Percentiles rank a stretch among this genome's conserved stretches.
These are phyloP conservation scores for Tiphia femorata DNA, from an alignment of 2,888 invertebrate species.

Conservation along the genomic window DNA sequence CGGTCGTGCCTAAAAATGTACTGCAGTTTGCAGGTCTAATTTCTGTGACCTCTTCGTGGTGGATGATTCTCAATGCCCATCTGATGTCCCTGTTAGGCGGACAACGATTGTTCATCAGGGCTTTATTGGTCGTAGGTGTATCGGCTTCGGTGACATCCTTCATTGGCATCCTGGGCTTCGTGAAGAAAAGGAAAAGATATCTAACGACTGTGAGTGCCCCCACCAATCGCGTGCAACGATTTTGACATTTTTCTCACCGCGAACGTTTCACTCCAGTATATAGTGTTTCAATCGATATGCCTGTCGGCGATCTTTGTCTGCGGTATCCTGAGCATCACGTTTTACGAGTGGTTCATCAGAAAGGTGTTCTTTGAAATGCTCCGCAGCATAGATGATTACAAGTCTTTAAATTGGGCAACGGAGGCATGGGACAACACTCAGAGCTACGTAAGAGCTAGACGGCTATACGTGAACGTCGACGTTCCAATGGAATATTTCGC, in stretches of 20 bases:
- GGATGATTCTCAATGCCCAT: slow-evolving; percentile 48
- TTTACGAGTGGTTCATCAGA: slow-evolving; percentile 48
- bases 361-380: slow-evolving; percentile 51
- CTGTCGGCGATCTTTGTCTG: slow-evolving; percentile 45
- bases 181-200: slow-evolving; percentile 39
- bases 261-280: slow-evolving; percentile 43
- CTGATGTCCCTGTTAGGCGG: slow-evolving; percentile 52
- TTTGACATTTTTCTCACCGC: not conserved
- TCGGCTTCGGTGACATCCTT: slow-evolving; percentile 37
- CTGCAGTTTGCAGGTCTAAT: slow-evolving; percentile 50
- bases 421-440: slow-evolving; percentile 59
- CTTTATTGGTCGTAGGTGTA: slow-evolving; percentile 42
- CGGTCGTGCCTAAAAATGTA: no score
- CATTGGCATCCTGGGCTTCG: slow-evolving; percentile 47
- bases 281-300: slow-evolving; percentile 37
- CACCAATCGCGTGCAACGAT: not conserved
- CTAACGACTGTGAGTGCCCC: slow-evolving; percentile 37
- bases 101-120: slow-evolving; percentile 45
- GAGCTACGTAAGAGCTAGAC: slow-evolving; percentile 44
- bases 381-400: slow-evolving; percentile 45
- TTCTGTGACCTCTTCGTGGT: slow-evolving; percentile 44
- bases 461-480: not conserved
- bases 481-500: not conserved
- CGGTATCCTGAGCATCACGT: slow-evolving; percentile 48
- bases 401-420: slow-evolving; percentile 40